phyloP scores from a whole-genome alignment of 2,113 vertebrate species.

The Rhinichthys klamathensis region DNA sequence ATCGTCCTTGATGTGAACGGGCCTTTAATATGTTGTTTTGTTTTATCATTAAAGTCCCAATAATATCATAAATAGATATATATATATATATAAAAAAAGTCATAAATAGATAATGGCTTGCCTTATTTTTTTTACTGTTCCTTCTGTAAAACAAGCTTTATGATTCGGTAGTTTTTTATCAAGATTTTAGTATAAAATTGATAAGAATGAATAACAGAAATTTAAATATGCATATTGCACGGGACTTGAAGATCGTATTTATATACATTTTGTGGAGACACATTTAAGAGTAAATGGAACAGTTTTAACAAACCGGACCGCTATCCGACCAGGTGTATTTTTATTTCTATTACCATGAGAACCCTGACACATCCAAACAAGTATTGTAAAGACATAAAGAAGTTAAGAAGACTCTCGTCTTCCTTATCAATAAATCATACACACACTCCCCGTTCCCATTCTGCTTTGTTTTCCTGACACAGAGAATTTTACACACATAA shows the following conservation, averaged over 20 bases:
- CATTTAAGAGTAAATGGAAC: too few species aligned
- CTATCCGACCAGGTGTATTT: too few species aligned
- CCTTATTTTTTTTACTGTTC: background rate
- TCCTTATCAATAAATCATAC: constrained; percentile 23
- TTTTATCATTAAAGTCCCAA: background rate
- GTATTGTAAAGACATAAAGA: background rate
- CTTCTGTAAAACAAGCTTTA: background rate
- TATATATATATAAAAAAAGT: too few species aligned
- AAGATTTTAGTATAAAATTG: too few species aligned
- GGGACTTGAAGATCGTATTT: too few species aligned
- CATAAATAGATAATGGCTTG: background rate
- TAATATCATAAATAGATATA: too few species aligned
- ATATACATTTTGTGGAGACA: too few species aligned
- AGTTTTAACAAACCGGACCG: too few species aligned
- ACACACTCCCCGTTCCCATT: constrained; percentile 29
- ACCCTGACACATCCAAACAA: background rate
- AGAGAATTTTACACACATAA: constrained; percentile 11
- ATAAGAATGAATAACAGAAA: too few species aligned
- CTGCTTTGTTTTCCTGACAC: background rate
- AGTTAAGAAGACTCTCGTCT: background rate
- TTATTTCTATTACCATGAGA: background rate
- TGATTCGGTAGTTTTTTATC: too few species aligned
- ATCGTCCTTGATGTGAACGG: too few species aligned
- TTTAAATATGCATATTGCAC: too few species aligned
- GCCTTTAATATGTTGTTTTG: background rate